These are phyloP conservation scores for Oryzias celebensis DNA, from an alignment of 2,113 vertebrate species.

Conservation along the genomic window DNA sequence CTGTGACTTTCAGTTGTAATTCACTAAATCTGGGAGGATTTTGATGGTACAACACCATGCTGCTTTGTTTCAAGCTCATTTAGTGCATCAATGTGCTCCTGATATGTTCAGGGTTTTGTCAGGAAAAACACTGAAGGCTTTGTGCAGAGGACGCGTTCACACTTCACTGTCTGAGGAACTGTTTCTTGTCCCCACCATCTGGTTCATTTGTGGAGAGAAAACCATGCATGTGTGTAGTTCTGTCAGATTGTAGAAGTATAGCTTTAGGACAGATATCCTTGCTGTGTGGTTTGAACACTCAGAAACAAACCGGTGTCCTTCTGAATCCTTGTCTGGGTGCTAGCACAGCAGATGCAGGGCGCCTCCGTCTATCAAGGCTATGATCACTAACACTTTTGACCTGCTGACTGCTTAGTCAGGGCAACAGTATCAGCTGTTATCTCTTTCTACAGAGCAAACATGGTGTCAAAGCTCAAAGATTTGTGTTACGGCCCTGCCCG, in stretches of 20 bases:
- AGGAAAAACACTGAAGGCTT: constrained; percentile 36
- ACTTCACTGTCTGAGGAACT: constrained; percentile 1
- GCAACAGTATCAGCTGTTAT: constrained; percentile 36
- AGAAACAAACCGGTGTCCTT: constrained; percentile 47
- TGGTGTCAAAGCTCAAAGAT: constrained; percentile 26
- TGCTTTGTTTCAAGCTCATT: constrained; percentile 41
- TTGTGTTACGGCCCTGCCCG: constrained; percentile 38
- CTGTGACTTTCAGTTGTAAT: constrained; percentile 27
- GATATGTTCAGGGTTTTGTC: constrained; percentile 21
- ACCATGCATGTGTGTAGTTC: background rate
- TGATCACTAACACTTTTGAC: constrained; percentile 70
- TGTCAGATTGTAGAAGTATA: constrained; percentile 10
- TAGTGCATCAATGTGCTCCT: constrained; percentile 26
- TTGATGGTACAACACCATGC: constrained; percentile 32
- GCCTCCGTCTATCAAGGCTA: constrained; percentile 34
- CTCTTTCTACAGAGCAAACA: constrained; percentile 39
- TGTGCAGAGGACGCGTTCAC: constrained; percentile 15
- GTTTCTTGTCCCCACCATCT: constrained; percentile 8
- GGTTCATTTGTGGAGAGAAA: constrained; percentile 10
- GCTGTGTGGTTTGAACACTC: constrained; percentile 2
- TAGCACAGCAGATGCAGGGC: constrained; percentile 62
- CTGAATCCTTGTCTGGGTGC: constrained; percentile 54
- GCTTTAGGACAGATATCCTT: constrained; percentile 9
- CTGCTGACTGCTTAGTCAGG: constrained; percentile 57
- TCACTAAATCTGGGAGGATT: constrained; percentile 28